Percentiles rank a stretch among this genome's conserved stretches.
Conservation (phyloP, 2,797 vertebrate genomes). For the Emydoidea blandingii region DNA sequence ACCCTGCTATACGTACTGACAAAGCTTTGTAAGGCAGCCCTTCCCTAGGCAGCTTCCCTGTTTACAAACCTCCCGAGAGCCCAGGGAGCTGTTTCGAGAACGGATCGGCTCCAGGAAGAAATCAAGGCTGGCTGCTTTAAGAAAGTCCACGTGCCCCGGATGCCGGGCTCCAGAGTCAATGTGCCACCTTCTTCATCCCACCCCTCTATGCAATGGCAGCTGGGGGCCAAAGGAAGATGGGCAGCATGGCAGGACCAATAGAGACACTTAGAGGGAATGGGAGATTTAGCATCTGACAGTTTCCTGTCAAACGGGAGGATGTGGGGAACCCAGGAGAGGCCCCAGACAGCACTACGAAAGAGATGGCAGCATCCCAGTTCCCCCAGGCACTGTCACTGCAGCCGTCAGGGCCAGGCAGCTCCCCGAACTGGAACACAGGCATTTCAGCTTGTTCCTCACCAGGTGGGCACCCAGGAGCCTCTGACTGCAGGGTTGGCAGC, state of each 20-base stretch:
- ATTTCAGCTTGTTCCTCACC: background rate
- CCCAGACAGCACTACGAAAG: background rate
- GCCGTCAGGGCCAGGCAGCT: background rate
- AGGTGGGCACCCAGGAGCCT: background rate
- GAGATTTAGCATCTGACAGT: background rate
- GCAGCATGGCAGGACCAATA: background rate
- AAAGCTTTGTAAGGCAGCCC: background rate
- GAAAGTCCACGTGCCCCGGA: background rate
- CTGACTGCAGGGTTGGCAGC: background rate
- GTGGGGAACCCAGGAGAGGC: background rate
- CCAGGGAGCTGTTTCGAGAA: background rate
- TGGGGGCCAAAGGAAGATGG: background rate
- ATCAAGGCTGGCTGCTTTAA: background rate
- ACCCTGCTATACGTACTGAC: background rate
- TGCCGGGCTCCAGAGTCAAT: too few species aligned
- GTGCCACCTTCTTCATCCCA: background rate
- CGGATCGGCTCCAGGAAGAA: background rate
- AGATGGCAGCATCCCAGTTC: background rate
- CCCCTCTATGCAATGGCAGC: background rate
- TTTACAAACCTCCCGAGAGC: background rate
- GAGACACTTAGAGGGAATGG: background rate
- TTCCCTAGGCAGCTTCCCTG: background rate
- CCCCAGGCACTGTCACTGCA: background rate
- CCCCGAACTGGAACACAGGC: background rate
- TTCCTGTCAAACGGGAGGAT: background rate